Base-by-base conservation (phyloP, 2,797 vertebrate genomes). In the Choloepus didactylus region DNA sequence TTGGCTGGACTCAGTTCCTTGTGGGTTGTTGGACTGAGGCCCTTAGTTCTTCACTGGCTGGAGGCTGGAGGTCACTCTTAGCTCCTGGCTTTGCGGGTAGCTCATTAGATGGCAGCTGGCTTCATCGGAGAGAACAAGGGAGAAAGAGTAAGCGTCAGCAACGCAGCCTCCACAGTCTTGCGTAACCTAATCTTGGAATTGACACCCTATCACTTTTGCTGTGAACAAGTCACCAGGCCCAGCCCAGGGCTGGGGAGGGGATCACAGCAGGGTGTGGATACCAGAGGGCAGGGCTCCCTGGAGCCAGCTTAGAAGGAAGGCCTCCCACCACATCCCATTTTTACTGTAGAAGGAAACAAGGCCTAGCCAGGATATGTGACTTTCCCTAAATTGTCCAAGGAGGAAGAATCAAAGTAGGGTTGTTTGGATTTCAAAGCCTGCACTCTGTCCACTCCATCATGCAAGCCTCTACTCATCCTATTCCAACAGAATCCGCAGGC, bases 321-420 rank as follows among this genome's bases (percentile, higher is more conserved):
- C 46, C 79, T 62, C 51, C 51, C 66, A 76, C 69, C 73, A 89
- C 56, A 83, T 84, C 75, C 64, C 21, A 54, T 83, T 91, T 90
- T 95, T 64, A 79, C 0, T 76, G 64, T 19, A 88, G 83, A 91
- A 49, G 70, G 82, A 94, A 92, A 4, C 31, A 72, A 96, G 64
- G n/a, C 54, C 91, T 56, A 56, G 72, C 44, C 38, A 79, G 64
- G 31, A 15, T 60, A 18, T 46, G 44, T 81, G 38, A 54, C 72
- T 87, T 79, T 84, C 56, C 64, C 62, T 81, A 76, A 80, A n/a
- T 87, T 35, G 66, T 60, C 16, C 35, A 10, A 0, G n/a, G 66
- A 88, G 54, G 51, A 79, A 93, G 59, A 81, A 10, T 69, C 27
- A 60, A 41, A 51, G 25, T 29, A 73, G 76, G 23, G 4, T 59